Evolutionary conservation across 2,113 vertebrate genomes (phyloP).

Genomic region (Hydrochoerus hydrochaeris): DNA sequence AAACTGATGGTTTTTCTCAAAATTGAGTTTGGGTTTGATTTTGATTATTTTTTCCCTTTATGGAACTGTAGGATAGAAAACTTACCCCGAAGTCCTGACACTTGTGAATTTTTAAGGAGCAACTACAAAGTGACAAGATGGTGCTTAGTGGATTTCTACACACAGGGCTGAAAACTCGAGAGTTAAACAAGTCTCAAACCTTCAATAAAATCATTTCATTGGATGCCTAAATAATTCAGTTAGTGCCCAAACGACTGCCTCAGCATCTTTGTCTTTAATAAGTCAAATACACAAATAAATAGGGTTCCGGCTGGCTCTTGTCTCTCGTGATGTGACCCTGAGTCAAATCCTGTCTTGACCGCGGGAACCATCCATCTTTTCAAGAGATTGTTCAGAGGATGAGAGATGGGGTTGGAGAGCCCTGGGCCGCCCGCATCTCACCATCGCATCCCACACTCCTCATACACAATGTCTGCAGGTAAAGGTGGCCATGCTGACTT

Average conservation of each 20-base stretch:
- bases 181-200: slow-evolving; percentile 63
- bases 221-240: slow-evolving; percentile 82
- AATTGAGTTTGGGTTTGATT: slow-evolving; percentile 55
- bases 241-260: slow-evolving; percentile 39
- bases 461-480: background rate
- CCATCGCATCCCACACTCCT: background rate
- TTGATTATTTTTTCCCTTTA: background rate
- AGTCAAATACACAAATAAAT: slow-evolving; percentile 76
- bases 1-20: slow-evolving; percentile 68
- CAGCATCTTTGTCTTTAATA: slow-evolving; percentile 80
- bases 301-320: slow-evolving; percentile 69
- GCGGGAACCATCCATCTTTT: slow-evolving; percentile 72
- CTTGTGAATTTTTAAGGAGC: slow-evolving; percentile 4
- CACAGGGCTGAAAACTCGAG: slow-evolving; percentile 51
- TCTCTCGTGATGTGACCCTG: slow-evolving; percentile 66
- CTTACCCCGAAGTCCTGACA: background rate
- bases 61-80: background rate
- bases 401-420: background rate
- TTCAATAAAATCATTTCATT: slow-evolving; percentile 62
- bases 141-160: slow-evolving; percentile 18
- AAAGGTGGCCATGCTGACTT: accelerated
- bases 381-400: slow-evolving; percentile 61
- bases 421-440: background rate
- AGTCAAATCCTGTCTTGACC: slow-evolving; percentile 66
- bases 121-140: background rate